Evolutionary conservation across 2,113 vertebrate species (phyloP).

Genomic region (Variabilichromis moorii): DNA sequence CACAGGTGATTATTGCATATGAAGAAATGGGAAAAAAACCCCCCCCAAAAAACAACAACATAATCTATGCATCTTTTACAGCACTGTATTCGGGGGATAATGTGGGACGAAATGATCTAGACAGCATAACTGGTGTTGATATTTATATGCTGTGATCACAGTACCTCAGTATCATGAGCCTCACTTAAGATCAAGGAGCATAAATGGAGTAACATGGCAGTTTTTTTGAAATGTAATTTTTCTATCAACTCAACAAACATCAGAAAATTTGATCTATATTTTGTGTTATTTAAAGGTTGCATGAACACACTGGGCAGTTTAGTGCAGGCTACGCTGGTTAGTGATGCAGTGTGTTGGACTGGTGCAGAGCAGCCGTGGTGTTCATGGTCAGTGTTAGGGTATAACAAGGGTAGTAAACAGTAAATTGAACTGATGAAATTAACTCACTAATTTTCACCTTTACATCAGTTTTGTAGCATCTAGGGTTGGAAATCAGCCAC

Average conservation of each 20-base stretch:
- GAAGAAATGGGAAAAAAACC: rapidly evolving
- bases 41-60: neutral
- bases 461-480: neutral
- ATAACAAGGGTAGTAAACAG: neutral
- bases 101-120: neutral
- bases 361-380: neutral
- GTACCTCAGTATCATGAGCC: neutral
- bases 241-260: neutral
- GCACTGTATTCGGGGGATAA: neutral
- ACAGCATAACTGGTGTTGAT: neutral
- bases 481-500: neutral
- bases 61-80: neutral
- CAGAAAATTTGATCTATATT: neutral
- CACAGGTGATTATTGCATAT: neutral
- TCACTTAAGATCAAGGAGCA: neutral
- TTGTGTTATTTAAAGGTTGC: neutral
- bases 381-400: neutral
- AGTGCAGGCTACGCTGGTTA: neutral
- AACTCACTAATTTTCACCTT: neutral
- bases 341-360: neutral
- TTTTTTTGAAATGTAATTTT: neutral
- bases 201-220: neutral
- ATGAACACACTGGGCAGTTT: neutral
- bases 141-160: neutral
- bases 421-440: neutral